phyloP scores from a whole-genome alignment of 2,888 invertebrate genomes.

The Sthenelais limicola region DNA sequence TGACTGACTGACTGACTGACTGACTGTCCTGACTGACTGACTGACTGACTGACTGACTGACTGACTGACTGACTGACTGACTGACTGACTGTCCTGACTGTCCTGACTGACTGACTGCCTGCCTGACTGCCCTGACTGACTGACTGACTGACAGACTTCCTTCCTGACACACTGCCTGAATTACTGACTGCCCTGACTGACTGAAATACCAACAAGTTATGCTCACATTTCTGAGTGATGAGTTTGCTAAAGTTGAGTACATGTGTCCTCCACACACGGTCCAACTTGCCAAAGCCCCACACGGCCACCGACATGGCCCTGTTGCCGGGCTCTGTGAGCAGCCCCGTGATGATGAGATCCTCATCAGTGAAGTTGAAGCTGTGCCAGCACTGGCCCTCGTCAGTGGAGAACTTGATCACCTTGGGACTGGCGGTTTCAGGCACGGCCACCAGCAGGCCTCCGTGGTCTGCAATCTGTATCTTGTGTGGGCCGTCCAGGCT shows the following conservation, averaged over 20 bases:
- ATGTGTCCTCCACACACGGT: constrained; percentile 63
- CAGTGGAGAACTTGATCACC: constrained; percentile 68
- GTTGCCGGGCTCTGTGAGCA: constrained; percentile 70
- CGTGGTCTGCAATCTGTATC: constrained; percentile 70
- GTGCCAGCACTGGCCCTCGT: constrained; percentile 71
- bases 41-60: too few relatives aligned
- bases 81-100: too few relatives aligned
- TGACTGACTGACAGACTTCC: too few relatives aligned
- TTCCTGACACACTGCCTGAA: too few relatives aligned
- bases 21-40: too few relatives aligned
- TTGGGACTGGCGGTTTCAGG: constrained; percentile 58
- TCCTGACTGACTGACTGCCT: too few relatives aligned
- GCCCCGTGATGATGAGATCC: constrained; percentile 51
- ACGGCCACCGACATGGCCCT: constrained; percentile 66
- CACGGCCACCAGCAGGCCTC: constrained; percentile 69
- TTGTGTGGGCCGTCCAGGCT: constrained; percentile 68
- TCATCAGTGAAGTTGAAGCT: constrained; percentile 66
- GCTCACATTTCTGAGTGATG: constrained; percentile 63
- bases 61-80: too few relatives aligned
- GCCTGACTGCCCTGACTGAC: too few relatives aligned
- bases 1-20: too few relatives aligned
- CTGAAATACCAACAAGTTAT: background rate
- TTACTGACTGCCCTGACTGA: too few relatives aligned
- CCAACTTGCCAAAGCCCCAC: constrained; percentile 65
- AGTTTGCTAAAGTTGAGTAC: constrained; percentile 67